These are phyloP conservation scores for Meiosimyza decipiens DNA, from an alignment of 2,888 invertebrate species.

Conservation along the genomic window DNA sequence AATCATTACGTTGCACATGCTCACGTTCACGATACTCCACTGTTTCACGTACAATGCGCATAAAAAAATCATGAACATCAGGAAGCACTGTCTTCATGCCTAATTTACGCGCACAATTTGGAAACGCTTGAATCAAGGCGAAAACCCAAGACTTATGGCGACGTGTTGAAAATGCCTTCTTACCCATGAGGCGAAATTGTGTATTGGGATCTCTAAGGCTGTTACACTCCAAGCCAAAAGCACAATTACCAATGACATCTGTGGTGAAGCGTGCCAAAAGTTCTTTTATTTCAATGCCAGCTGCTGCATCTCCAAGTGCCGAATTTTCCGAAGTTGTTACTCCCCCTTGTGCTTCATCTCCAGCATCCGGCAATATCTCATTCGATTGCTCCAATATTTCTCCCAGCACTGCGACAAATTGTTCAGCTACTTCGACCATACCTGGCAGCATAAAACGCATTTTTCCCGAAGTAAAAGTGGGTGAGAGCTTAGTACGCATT, in stretches of 20 bases:
- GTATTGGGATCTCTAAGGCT: constrained; percentile 64
- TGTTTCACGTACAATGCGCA: constrained; percentile 61
- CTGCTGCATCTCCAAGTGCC: background rate
- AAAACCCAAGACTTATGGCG: constrained; percentile 49
- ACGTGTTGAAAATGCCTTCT: constrained; percentile 47
- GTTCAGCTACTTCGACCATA: constrained; percentile 59
- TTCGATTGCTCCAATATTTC: constrained; percentile 37
- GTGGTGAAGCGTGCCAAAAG: constrained; percentile 67
- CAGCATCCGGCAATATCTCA: background rate
- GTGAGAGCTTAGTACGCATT: constrained; percentile 66
- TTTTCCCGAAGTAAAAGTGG: constrained; percentile 69
- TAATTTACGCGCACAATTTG: constrained; percentile 48
- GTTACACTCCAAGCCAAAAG: constrained; percentile 68
- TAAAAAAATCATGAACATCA: constrained; percentile 56
- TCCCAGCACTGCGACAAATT: constrained; percentile 52
- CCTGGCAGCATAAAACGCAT: constrained; percentile 68
- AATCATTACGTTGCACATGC: constrained; percentile 67
- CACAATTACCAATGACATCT: constrained; percentile 68
- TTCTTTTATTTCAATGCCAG: constrained; percentile 64
- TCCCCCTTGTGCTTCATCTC: constrained; percentile 41
- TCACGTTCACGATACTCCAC: constrained; percentile 62
- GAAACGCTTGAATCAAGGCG: constrained; percentile 51
- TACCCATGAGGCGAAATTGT: constrained; percentile 60
- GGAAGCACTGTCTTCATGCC: constrained; percentile 48
- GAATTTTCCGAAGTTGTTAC: background rate